phyloP scores from a whole-genome alignment of 1,140 invertebrate genomes.

The Ylistrum balloti region DNA sequence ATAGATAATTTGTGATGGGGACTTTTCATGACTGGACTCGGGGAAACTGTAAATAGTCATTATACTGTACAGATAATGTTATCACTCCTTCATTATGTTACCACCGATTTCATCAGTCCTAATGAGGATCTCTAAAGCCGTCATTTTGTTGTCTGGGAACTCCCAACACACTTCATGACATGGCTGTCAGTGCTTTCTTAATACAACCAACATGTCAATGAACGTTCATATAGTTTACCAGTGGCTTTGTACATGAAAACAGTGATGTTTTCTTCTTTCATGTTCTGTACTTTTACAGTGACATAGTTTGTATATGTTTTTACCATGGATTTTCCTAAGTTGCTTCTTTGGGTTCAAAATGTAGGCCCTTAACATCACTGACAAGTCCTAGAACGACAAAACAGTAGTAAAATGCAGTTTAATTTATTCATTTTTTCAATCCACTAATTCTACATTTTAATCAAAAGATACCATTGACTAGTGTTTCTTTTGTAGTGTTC shows the following conservation, averaged over 20 bases:
- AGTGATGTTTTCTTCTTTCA: background rate
- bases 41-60: background rate
- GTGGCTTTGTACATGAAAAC: background rate
- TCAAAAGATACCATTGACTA: no score
- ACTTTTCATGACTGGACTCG: background rate
- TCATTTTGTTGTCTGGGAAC: background rate
- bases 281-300: no score
- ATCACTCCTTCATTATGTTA: background rate
- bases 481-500: no score
- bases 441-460: no score
- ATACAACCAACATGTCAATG: background rate
- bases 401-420: no score
- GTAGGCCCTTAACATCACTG: no score
- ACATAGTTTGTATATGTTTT: no score
- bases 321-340: no score
- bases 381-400: no score
- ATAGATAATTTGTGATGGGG: background rate
- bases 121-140: background rate
- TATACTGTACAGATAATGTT: background rate
- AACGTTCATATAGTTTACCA: background rate
- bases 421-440: no score
- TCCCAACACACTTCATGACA: background rate
- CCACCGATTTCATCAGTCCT: background rate
- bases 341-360: no score
- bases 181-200: background rate